phyloP scores from a whole-genome alignment of 2,888 invertebrate species.

The Flexamia atlantica region DNA sequence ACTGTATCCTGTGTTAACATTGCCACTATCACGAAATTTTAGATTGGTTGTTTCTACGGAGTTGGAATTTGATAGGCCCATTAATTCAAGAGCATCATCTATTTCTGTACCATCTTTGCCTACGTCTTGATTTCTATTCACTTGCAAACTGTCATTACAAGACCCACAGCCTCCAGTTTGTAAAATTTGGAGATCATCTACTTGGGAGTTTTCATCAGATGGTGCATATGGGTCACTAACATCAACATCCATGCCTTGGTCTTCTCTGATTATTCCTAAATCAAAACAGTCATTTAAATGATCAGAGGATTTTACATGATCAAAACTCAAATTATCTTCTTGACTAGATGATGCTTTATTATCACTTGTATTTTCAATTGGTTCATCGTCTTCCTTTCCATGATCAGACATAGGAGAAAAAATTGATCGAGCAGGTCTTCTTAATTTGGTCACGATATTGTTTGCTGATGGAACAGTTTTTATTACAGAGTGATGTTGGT shows the following conservation, averaged over 20 bases:
- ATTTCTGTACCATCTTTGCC: constrained; percentile 12
- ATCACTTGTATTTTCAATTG: background rate
- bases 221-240: background rate
- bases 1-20: background rate
- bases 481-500: constrained; percentile 36
- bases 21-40: background rate
- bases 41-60: background rate
- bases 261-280: background rate
- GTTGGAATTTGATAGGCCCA: constrained; percentile 19
- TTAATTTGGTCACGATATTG: background rate
- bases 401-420: constrained; percentile 54
- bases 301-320: background rate
- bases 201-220: background rate
- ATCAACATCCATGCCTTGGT: background rate
- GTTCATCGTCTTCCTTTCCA: constrained; percentile 27
- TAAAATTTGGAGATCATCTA: background rate
- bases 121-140: background rate
- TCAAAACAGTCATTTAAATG: constrained; percentile 8
- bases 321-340: background rate
- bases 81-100: constrained; percentile 52
- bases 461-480: background rate
- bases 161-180: background rate
- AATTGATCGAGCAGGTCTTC: constrained; percentile 24
- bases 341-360: background rate
- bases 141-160: background rate